phyloP scores from a whole-genome alignment of 2,888 invertebrate species.

The Podabrus alpinus region DNA sequence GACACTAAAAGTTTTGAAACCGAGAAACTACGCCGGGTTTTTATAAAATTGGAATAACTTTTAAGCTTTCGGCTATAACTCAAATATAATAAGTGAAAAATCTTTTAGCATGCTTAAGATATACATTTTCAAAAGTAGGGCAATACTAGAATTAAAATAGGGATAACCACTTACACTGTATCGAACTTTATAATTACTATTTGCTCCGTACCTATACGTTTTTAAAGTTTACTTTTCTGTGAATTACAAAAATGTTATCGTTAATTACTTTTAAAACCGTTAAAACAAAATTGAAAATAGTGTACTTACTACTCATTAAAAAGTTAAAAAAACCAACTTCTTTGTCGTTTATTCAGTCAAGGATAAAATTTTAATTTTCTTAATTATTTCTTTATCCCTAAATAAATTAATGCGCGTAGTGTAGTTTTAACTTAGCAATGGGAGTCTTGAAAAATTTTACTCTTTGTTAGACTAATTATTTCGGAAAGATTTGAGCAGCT shows the following conservation, averaged over 20 bases:
- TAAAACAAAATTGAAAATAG: background rate
- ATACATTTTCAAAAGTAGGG: slow-evolving; percentile 11
- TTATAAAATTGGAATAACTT: slow-evolving; percentile 16
- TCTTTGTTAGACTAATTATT: slow-evolving; percentile 1
- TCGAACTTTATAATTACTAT: background rate
- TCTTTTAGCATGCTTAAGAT: slow-evolving; percentile 10
- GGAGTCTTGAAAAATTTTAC: background rate
- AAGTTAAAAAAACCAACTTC: background rate
- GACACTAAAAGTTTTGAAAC: slow-evolving; percentile 4
- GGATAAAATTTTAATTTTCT: slow-evolving; percentile 5
- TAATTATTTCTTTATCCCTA: slow-evolving; percentile 8
- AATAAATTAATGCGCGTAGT: slow-evolving; percentile 7
- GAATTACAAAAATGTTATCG: background rate
- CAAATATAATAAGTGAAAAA: slow-evolving; percentile 21
- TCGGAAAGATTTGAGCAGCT: background rate
- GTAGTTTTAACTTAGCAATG: slow-evolving; percentile 5
- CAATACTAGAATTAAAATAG: slow-evolving; percentile 11
- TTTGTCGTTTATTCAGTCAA: background rate
- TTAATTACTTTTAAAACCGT: background rate
- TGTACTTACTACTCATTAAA: background rate
- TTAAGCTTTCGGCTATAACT: slow-evolving; percentile 14
- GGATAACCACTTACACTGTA: slow-evolving; percentile 7
- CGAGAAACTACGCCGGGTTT: slow-evolving; percentile 8
- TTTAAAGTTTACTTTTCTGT: background rate
- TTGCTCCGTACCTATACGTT: background rate